Conservation (phyloP, 2,888 invertebrate genomes). For the Sinodicranocentrus sp. region DNA sequence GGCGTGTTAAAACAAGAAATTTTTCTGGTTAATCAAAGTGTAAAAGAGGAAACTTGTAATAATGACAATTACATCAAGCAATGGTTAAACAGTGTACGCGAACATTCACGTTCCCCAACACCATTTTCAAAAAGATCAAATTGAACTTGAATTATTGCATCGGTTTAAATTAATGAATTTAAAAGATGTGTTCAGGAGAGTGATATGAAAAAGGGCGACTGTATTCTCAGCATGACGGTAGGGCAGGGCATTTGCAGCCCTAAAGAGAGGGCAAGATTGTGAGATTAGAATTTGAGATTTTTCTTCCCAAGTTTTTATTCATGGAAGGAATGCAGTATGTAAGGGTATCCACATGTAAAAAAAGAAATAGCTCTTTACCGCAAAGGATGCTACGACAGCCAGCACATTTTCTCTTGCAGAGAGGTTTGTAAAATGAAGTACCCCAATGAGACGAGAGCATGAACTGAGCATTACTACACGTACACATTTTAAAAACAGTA, state of each 20-base stretch:
- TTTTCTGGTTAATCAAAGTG: conserved; percentile 8
- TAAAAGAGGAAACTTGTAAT: neutral
- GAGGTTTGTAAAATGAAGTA: conserved; percentile 46
- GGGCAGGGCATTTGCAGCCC: conserved; percentile 6
- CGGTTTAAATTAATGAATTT: conserved; percentile 14
- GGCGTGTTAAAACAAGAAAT: conserved; percentile 4
- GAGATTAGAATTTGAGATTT: conserved; percentile 53
- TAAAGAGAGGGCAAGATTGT: conserved; percentile 28
- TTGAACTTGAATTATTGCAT: conserved; percentile 30
- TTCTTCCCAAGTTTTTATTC: conserved; percentile 8
- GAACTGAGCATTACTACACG: neutral
- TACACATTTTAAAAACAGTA: conserved; percentile 12
- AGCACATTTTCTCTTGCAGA: conserved; percentile 10
- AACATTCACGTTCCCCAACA: neutral
- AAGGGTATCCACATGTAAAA: conserved; percentile 23
- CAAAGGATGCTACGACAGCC: conserved; percentile 18
- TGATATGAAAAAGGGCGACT: neutral
- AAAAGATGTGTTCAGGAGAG: too few species aligned
- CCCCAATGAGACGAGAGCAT: conserved; percentile 30
- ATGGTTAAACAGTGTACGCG: too few species aligned
- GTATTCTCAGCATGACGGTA: neutral
- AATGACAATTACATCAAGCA: too few species aligned
- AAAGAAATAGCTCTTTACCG: conserved; percentile 9
- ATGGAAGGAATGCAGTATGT: too few species aligned
- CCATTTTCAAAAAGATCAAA: neutral